Conservation (phyloP, 2,888 invertebrate species). For the Amphipyra berbera region DNA sequence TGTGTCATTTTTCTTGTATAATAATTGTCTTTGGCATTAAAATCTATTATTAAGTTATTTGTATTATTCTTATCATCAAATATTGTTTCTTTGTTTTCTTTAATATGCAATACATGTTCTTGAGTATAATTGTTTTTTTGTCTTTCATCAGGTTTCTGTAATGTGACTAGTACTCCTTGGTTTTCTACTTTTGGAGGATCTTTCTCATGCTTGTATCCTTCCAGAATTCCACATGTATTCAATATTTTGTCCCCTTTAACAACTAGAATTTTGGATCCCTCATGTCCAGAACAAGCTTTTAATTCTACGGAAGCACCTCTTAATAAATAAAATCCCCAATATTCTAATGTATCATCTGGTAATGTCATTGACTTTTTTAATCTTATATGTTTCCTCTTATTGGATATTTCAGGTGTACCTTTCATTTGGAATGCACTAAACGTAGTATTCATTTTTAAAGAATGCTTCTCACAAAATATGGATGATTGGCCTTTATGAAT, state of each 20-base stretch:
- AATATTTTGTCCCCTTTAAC: slow-evolving; percentile 94
- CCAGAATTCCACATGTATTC: slow-evolving; percentile 94
- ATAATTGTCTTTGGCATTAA: slow-evolving; percentile 24
- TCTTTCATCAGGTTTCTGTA: slow-evolving; percentile 75
- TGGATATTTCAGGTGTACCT: slow-evolving; percentile 92
- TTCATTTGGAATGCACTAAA: slow-evolving; percentile 94
- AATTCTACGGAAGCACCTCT: slow-evolving; percentile 94
- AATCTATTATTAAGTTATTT: slow-evolving; percentile 11
- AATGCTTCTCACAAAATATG: slow-evolving; percentile 94
- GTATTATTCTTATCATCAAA: slow-evolving; percentile 9
- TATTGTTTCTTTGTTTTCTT: background rate
- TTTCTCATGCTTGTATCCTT: slow-evolving; percentile 92
- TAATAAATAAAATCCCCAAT: slow-evolving; percentile 96
- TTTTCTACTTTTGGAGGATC: slow-evolving; percentile 90
- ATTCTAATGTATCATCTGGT: slow-evolving; percentile 96
- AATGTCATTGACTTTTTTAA: slow-evolving; percentile 95
- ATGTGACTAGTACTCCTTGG: slow-evolving; percentile 88
- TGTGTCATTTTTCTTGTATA: slow-evolving; percentile 21
- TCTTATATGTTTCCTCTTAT: slow-evolving; percentile 93
- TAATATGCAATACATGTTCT: slow-evolving; percentile 4
- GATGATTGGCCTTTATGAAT: slow-evolving; percentile 95
- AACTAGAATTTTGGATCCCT: slow-evolving; percentile 94
- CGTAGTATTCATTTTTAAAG: slow-evolving; percentile 93
- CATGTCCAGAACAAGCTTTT: slow-evolving; percentile 94
- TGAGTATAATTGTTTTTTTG: slow-evolving; percentile 34